phyloP scores from a whole-genome alignment of 2,113 vertebrate species.

The Apteryx mantelli region DNA sequence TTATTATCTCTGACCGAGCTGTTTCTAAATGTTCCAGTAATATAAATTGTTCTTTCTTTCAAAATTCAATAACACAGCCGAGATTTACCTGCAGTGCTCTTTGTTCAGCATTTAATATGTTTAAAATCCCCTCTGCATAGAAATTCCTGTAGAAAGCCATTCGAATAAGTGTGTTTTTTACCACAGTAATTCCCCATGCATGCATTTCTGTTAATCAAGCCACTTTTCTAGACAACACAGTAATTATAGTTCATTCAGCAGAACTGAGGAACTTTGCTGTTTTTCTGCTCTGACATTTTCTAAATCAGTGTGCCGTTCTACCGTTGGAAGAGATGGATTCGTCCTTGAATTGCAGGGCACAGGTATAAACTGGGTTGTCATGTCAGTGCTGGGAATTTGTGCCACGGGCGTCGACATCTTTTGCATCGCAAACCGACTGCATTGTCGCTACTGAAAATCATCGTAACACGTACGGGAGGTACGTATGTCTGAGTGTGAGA shows the following conservation, averaged over 20 bases:
- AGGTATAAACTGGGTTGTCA: not conserved
- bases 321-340: not conserved
- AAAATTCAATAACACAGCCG: not conserved
- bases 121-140: constrained; percentile 33
- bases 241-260: constrained; percentile 39
- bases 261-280: not conserved
- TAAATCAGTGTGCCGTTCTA: not conserved
- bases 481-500: too few relatives aligned
- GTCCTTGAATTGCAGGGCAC: not conserved
- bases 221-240: not conserved
- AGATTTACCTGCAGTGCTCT: constrained; percentile 14
- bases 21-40: constrained; percentile 27
- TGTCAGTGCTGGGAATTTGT: not conserved
- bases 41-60: constrained; percentile 16
- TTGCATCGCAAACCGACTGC: not conserved
- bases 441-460: not conserved
- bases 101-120: constrained; percentile 26
- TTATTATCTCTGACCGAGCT: constrained; percentile 29
- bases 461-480: not conserved
- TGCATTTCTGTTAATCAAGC: constrained; percentile 22
- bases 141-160: constrained; percentile 27
- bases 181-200: not conserved
- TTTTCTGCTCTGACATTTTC: constrained; percentile 11
- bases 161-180: not conserved
- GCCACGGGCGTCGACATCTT: not conserved